Base-by-base conservation (phyloP, 2,888 invertebrate genomes). In the Caenorhabditis sp. region DNA sequence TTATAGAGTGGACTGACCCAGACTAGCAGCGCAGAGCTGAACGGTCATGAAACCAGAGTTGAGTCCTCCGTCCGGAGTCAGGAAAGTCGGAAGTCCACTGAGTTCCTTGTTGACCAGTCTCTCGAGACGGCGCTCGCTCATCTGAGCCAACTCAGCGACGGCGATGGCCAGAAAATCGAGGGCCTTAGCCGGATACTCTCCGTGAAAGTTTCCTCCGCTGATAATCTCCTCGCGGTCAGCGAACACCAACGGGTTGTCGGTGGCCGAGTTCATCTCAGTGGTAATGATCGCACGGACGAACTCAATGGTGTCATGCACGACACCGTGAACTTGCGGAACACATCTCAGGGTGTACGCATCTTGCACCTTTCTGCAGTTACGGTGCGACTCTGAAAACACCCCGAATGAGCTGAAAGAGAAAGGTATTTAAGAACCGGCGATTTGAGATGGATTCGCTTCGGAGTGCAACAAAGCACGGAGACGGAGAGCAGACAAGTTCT, bases 31-130 rank as follows among this genome's bases (percentile, higher is more conserved):
- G 2, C 93, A 93, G 78, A 92, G 92, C 85, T 93, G 93, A 9
- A 93, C 92, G 73, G 93, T 90, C 93, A 93, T 93, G 86, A 93
- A 93, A 1, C 93, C 93, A 9, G 92, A 93, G 88, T 93, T 93
- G 9, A 93, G 90, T 0, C 93, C 93, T n/a, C 93, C 93, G 48
- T 93, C 92, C 65, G 91, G 90, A 1, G 92, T 92, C 73, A 93
- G 89, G 88, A 93, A 93, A 0, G 93, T 92, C 1, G 93, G 93
- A 9, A 93, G 89, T 66, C 92, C 93, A 84, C 92, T 92, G 65
- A 92, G 90, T 15, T 92, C 92, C 82, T 92, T 92, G 89, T 93
- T 93, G 2, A 93, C 92, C 9, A 93, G 90, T 78, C 93, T 88
- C 86, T 93, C 93, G 46, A 91, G 91, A 68, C 93, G 88, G 50